Conservation (phyloP, 2,113 vertebrate genomes). For the Halichoeres trimaculatus region DNA sequence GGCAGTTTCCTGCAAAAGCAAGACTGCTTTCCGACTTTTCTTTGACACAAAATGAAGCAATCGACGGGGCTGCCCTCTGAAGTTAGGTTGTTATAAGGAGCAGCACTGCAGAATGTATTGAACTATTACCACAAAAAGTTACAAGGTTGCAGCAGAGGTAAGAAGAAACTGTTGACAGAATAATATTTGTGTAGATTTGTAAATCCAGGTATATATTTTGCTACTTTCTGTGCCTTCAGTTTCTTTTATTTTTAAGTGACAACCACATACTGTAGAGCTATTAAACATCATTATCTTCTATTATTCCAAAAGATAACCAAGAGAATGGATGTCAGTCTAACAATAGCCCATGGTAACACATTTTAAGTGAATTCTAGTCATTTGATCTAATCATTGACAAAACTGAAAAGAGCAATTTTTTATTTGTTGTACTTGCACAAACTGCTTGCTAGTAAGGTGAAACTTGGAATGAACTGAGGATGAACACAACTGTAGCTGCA, state of each 20-base stretch:
- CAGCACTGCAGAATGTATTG: background rate
- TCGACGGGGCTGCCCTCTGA: no score
- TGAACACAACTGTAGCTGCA: background rate
- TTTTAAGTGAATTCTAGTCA: background rate
- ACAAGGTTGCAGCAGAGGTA: background rate
- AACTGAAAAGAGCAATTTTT: background rate
- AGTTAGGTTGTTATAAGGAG: no score
- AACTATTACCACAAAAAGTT: background rate
- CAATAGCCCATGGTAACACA: background rate
- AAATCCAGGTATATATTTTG: no score
- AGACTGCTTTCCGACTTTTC: no score
- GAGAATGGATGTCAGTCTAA: background rate
- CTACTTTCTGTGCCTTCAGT: background rate
- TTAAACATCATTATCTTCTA: background rate
- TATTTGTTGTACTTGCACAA: no score
- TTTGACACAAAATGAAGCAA: no score
- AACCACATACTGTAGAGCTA: background rate
- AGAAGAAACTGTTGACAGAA: no score
- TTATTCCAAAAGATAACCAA: no score
- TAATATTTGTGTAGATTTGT: no score
- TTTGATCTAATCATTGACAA: no score
- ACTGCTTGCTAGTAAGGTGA: background rate
- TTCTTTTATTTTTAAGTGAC: background rate
- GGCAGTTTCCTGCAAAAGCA: no score
- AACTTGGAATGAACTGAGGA: background rate